Conservation (phyloP, 2,888 invertebrate genomes). For the Polyommatus icarus region DNA sequence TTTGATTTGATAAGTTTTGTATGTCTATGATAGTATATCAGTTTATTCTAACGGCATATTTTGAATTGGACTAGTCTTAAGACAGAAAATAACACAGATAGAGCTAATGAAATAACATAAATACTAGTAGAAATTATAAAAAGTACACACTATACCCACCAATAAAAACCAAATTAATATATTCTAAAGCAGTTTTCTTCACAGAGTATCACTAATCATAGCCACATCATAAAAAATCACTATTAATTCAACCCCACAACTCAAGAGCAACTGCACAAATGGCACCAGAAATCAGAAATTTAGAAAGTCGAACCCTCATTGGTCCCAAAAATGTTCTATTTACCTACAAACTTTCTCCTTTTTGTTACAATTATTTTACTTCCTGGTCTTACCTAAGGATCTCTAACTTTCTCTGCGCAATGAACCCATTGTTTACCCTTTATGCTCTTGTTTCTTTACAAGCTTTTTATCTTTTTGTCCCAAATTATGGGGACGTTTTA, state of each 20-base stretch:
- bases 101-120: no score
- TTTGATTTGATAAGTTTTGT: not conserved
- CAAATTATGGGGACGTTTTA: constrained; percentile 27
- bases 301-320: constrained; percentile 73
- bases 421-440: constrained; percentile 50
- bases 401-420: constrained; percentile 71
- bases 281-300: constrained; percentile 56
- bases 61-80: not conserved
- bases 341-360: constrained; percentile 73
- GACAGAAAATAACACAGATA: not conserved
- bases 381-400: constrained; percentile 69
- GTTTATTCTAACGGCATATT: not conserved
- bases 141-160: not conserved
- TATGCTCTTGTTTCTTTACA: constrained; percentile 32
- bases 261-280: constrained; percentile 65
- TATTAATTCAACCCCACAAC: constrained; percentile 41
- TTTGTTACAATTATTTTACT: constrained; percentile 73
- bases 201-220: not conserved
- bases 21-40: not conserved
- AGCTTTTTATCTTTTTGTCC: constrained; percentile 33
- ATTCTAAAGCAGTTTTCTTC: not conserved
- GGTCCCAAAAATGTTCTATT: constrained; percentile 59
- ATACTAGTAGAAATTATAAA: not conserved
- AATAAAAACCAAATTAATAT: not conserved
- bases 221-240: not conserved